Base-by-base conservation (phyloP, 1,140 invertebrate species). In the Philotrypesis tridentata region DNA sequence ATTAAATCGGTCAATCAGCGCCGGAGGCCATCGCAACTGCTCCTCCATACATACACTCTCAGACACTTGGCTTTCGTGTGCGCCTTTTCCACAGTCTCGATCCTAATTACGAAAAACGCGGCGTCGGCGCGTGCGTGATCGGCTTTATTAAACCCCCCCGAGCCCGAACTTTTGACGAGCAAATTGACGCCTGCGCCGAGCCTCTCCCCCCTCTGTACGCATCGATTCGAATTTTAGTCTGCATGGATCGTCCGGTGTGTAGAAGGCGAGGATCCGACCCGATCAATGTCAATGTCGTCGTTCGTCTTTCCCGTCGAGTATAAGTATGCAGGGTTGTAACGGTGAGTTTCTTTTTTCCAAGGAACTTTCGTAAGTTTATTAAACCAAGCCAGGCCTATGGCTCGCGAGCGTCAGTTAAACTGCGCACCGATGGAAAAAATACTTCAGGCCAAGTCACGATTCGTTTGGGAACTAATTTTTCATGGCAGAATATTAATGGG, bases 1-100 rank as follows among this genome's bases (percentile, higher is more conserved):
- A 73, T 73, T 73, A 73, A 25, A 73, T 73, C 43, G 71, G 71
- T 25, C 71, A 73, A 73, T 73, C 71, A 73, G 71, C 71, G 25
- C 21, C 21, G 43, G 37, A 9, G 71, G 61, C 61, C n/a, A 17
- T 55, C 48, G 17, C 48, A 43, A 14, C 40, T 4, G 6, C 17
- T 55, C 48, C 25, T 33, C 21, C 43, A n/a, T n/a, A n/a, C n/a
- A n/a, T n/a, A 37, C 9, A 37, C 33, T 37, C 68, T n/a, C 37
- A 27, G 71, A 73, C 40, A 25, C 48, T 55, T 29, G 14, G 0
- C 71, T 31, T 48, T 27, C 31, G 67, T 37, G 67, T 12, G 40
- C 40, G 3, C 8, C n/a, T 12, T 55, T 55, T n/a, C 14, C 48
- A 17, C 37, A 14, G 23, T 55, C 71, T 23, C 48, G 25, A 55